These are phyloP conservation scores for Thalpophila matura DNA, from an alignment of 2,888 invertebrate species.

Conservation along the genomic window DNA sequence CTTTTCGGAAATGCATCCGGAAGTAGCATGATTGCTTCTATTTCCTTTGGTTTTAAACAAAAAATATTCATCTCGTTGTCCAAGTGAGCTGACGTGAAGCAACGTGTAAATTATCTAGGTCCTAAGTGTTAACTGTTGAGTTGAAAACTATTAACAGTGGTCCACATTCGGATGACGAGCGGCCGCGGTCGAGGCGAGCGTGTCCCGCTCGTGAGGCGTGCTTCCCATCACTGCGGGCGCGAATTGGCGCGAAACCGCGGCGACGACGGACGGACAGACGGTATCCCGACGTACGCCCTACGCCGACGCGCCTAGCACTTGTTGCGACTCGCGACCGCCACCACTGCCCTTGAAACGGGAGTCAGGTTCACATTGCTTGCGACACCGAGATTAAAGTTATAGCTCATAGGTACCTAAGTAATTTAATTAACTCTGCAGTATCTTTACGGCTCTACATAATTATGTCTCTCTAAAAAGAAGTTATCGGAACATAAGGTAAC, in stretches of 20 bases:
- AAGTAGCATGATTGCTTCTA: conserved; percentile 36
- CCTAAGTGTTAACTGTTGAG: conserved; percentile 53
- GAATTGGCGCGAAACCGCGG: conserved; percentile 82
- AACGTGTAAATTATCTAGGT: conserved; percentile 48
- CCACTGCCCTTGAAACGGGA: conserved; percentile 77
- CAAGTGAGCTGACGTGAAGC: conserved; percentile 21
- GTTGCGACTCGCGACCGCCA: conserved; percentile 73
- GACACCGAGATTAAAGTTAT: conserved; percentile 35
- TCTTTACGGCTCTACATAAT: not conserved
- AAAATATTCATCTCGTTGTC: conserved; percentile 49
- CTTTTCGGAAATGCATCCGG: conserved; percentile 44
- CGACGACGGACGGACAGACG: conserved; percentile 60
- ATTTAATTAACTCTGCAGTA: conserved; percentile 15
- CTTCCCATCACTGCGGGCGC: conserved; percentile 85
- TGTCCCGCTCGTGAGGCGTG: conserved; percentile 82
- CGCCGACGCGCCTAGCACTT: conserved; percentile 81
- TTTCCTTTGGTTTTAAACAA: conserved; percentile 32
- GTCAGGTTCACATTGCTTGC: conserved; percentile 61
- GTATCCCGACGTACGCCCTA: conserved; percentile 76
- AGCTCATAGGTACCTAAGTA: conserved; percentile 25
- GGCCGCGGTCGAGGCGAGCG: conserved; percentile 69
- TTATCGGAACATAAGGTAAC: too few species aligned
- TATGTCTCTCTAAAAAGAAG: not conserved
- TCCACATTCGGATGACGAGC: conserved; percentile 68
- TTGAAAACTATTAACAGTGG: conserved; percentile 62